Percentiles rank a stretch among this genome's conserved stretches.
phyloP scores from a whole-genome alignment of 2,888 invertebrate species.

The Leptinotarsa rubiginosa region DNA sequence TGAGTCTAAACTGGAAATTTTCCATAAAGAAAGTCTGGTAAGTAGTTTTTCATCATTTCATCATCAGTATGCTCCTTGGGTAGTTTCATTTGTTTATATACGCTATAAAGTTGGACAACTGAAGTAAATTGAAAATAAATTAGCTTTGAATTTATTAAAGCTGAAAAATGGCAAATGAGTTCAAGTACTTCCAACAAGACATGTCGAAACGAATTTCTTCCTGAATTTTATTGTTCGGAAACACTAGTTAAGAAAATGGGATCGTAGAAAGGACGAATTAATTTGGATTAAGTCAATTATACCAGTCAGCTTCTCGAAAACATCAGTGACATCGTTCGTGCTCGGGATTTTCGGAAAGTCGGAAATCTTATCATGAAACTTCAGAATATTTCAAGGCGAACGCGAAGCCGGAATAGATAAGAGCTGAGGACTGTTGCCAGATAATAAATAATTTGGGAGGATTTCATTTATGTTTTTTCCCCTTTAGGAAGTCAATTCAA shows the following conservation, averaged over 20 bases:
- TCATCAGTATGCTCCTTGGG: too few species aligned
- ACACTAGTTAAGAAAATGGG: constrained; percentile 11
- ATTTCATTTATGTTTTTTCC: too few species aligned
- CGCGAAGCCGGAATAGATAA: neutral
- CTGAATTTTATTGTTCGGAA: neutral
- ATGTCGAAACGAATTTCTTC: neutral
- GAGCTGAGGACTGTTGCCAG: neutral
- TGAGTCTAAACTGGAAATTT: too few species aligned
- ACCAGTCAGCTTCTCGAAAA: constrained; percentile 15
- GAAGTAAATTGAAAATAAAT: too few species aligned
- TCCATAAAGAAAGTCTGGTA: too few species aligned
- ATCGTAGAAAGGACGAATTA: constrained; percentile 13
- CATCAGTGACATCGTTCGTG: constrained; percentile 18
- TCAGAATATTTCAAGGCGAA: neutral
- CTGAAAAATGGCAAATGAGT: neutral
- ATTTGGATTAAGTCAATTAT: constrained; percentile 17
- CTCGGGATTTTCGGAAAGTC: constrained; percentile 5
- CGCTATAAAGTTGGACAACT: too few species aligned
- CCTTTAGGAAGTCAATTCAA: too few species aligned
- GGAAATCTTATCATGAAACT: neutral
- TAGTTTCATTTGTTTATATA: too few species aligned
- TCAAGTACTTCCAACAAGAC: neutral
- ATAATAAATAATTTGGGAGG: too few species aligned
- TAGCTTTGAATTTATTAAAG: neutral
- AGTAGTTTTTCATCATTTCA: too few species aligned